Percentiles rank a stretch among this genome's conserved stretches.
phyloP scores from a whole-genome alignment of 2,113 vertebrate species.

The Corvus moneduloides region DNA sequence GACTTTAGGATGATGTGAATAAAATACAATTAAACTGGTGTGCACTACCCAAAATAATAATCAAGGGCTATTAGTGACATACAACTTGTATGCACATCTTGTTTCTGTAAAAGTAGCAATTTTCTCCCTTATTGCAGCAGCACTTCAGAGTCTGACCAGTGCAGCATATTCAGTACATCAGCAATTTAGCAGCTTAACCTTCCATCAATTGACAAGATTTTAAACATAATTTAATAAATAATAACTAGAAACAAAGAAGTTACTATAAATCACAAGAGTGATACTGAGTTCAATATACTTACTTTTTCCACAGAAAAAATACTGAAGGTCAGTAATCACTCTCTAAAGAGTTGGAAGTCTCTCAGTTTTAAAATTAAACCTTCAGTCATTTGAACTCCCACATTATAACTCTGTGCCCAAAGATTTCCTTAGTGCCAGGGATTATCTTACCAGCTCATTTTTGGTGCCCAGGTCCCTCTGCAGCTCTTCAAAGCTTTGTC shows the following conservation, averaged over 20 bases:
- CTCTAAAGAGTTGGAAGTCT: neutral
- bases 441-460: constrained; percentile 79
- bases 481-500: constrained; percentile 69
- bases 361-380: neutral
- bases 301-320: neutral
- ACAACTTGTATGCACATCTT: neutral
- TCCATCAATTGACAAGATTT: neutral
- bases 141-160: neutral
- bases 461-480: constrained; percentile 79
- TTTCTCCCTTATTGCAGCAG: neutral
- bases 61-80: neutral
- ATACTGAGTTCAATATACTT: neutral
- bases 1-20: neutral
- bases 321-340: neutral
- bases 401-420: neutral
- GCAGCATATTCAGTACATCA: neutral
- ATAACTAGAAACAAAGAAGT: neutral
- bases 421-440: neutral
- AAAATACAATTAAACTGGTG: neutral
- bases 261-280: neutral
- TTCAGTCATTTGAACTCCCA: neutral
- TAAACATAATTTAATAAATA: neutral
- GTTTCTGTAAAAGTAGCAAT: neutral
- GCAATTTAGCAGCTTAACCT: neutral
- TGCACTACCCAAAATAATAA: neutral